These are phyloP conservation scores for Procavia capensis DNA, from an alignment of 2,113 vertebrate genomes.

Conservation along the genomic window DNA sequence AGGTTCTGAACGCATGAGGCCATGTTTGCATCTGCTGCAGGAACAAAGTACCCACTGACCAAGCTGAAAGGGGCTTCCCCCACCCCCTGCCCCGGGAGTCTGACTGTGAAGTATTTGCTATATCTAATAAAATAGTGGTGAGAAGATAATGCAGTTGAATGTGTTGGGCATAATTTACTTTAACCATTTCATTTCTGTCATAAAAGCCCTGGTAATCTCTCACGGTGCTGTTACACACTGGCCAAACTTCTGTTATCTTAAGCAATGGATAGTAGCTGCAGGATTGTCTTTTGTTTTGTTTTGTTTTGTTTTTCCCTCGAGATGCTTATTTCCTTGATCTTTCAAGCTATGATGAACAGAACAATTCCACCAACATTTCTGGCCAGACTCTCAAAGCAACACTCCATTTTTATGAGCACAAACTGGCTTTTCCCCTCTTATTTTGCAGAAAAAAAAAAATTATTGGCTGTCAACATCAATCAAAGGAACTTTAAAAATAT, in stretches of 20 bases:
- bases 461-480: not conserved
- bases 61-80: not conserved
- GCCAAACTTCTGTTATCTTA: not conserved
- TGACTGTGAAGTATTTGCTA: not conserved
- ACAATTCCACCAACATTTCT: not conserved
- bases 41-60: constrained; percentile 56
- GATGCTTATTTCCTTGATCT: not conserved
- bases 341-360: constrained; percentile 12
- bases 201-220: not conserved
- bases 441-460: constrained; percentile 36
- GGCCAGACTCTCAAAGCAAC: constrained; percentile 18
- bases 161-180: not conserved
- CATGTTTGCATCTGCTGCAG: constrained; percentile 54
- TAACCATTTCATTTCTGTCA: not conserved
- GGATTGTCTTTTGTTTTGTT: not conserved
- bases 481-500: constrained; percentile 1
- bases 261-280: not conserved
- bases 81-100: too few species aligned
- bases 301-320: not conserved
- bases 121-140: not conserved
- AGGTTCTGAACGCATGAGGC: constrained; percentile 16
- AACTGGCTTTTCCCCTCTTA: not conserved
- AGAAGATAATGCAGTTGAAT: not conserved
- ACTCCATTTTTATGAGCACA: not conserved
- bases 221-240: not conserved